Evolutionary conservation across 2,888 invertebrate species (phyloP), one percentile per base, ranked within the genome.

Genomic region (Chironomus riparius): DNA sequence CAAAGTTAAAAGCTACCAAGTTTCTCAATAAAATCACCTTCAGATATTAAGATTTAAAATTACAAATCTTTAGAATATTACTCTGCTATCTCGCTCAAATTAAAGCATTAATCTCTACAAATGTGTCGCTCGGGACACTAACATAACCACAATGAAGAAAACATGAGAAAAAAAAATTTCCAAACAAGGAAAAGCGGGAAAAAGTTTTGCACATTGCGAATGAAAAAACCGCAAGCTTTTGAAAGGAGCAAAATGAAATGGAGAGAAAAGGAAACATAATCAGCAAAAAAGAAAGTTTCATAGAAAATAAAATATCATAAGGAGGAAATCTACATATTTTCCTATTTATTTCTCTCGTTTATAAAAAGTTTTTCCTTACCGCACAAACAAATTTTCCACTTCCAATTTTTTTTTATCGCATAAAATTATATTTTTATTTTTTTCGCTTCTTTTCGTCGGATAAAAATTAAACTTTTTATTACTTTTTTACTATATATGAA

Each of bases 251-350:
- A 38, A 38, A 38, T 15, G 56, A 56, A 56, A 56, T n/a, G 56
- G 56, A 56, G 18, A 56, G 15, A 18, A 56, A 56, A 7, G 56
- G 24, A 65, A 65, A 65, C 65, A 65, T 65, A 65, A 65, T 65
- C 65, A 65, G 65, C 18, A 65, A 21, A 18, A 56, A 50, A 56
- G 7, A 56, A 65, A 65, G 12, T 65, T 65, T 24, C 24, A 24
- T 22, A 56, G 15, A 56, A 18, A 56, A 50, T n/a, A 56, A 71
- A 56, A 71, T 71, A 71, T 71, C 71, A 47, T 38, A 21, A 7
- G 28, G 22, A 47, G 28, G 47, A 68, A 71, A 71, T 71, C 71
- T 71, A 56, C 71, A 71, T 71, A 71, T 71, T 71, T 71, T 71
- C 56, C 71, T 71, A 47, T 47, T 71, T 71, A 71, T 65, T 65